Evolutionary conservation across 1,140 invertebrate genomes (phyloP), one percentile per base, ranked within the genome.

Genomic region (Phthorimaea operculella): DNA sequence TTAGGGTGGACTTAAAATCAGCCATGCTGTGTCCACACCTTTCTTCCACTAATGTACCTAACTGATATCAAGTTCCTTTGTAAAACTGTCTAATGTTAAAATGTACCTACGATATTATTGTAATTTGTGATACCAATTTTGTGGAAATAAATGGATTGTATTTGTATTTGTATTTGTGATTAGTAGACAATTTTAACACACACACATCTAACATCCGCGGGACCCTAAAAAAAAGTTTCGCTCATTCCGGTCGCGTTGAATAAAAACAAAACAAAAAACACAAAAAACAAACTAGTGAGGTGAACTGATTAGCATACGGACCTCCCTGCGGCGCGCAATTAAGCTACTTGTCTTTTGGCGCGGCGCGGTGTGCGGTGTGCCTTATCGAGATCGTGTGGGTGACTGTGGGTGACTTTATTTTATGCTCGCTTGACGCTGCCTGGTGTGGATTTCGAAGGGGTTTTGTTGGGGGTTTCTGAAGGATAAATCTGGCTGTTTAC

Each of bases 261-360:
- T 62, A 54, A 64, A 28, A 28, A 28, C 21, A 28, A 28, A 28
- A 28, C n/a, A 28, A 6, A 6, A 6, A 2, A 28, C 21, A 28
- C 72, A 78, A 80, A 82, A 80, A 80, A 80, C 72, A 78, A 79
- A 76, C 71, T 82, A 71, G 68, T 72, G 28, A 28, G 21, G 73
- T 60, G 57, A 74, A 79, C 77, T 78, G 77, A 83, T 83, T 83
- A 83, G 79, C 79, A 83, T 83, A 83, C 12, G 63, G 76, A 79
- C 79, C 79, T 67, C 79, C 77, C 77, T 75, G 66, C 18, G 58
- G 66, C 66, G 60, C 60, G 47, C 70, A 80, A 83, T 83, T 80
- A 80, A 78, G 74, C 70, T 57, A 79, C 79, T 83, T 83, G 79
- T 83, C 74, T 73, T 68, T 75, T 74, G 70, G 67, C 68, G 65